Evolutionary conservation across 2,797 vertebrate species (phyloP).

Genomic region (Sparus aurata): DNA sequence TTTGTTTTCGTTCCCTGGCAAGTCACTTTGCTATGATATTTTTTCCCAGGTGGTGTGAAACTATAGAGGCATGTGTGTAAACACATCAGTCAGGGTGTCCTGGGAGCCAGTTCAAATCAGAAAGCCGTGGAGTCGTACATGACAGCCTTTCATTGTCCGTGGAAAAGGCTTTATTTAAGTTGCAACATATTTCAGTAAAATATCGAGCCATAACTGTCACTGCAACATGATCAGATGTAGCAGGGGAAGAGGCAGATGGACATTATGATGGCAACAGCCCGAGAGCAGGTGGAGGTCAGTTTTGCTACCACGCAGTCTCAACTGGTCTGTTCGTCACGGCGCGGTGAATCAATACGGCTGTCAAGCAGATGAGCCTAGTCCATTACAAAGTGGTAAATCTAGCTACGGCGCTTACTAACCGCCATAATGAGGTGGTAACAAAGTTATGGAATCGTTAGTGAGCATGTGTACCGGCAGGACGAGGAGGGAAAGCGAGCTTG

Average conservation of each 20-base stretch:
- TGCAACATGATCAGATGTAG: slow-evolving; percentile 39
- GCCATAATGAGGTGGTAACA: slow-evolving; percentile 79
- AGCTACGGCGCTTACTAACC: slow-evolving; percentile 61
- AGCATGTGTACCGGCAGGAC: slow-evolving; percentile 76
- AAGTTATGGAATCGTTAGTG: slow-evolving; percentile 82
- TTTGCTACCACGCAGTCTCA: slow-evolving; percentile 50
- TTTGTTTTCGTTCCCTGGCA: slow-evolving; percentile 55
- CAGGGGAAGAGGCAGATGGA: slow-evolving; percentile 72
- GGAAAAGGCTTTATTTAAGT: slow-evolving; percentile 29
- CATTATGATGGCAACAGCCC: slow-evolving; percentile 54
- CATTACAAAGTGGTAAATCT: slow-evolving; percentile 69
- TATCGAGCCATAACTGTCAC: slow-evolving; percentile 3
- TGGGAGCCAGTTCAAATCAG: slow-evolving; percentile 23
- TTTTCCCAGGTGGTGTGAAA: slow-evolving; percentile 64
- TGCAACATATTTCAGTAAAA: slow-evolving; percentile 37
- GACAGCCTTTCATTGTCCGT: slow-evolving; percentile 38
- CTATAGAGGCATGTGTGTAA: slow-evolving; percentile 49
- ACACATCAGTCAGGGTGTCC: slow-evolving; percentile 56
- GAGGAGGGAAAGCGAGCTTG: slow-evolving; percentile 65
- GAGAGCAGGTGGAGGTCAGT: slow-evolving; percentile 75
- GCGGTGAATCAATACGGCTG: slow-evolving; percentile 67
- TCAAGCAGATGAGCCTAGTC: slow-evolving; percentile 64
- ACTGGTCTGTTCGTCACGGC: slow-evolving; percentile 52
- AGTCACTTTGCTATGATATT: slow-evolving; percentile 57
- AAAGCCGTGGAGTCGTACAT: slow-evolving; percentile 42